Evolutionary conservation across 2,113 vertebrate species (phyloP).

Genomic region (Clarias macrocephalus): DNA sequence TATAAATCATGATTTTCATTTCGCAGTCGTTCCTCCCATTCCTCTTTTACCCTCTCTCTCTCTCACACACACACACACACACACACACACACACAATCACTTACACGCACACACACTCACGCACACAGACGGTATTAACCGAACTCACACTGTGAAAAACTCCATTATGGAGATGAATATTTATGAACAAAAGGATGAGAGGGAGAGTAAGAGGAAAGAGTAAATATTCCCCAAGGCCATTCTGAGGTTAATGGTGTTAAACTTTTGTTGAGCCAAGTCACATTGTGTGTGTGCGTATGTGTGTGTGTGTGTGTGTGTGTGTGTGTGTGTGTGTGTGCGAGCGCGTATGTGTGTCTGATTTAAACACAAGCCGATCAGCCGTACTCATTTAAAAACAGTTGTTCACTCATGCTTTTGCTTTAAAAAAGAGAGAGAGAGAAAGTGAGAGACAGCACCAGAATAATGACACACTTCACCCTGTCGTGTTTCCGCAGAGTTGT

Average conservation of each 20-base stretch:
- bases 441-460: neutral
- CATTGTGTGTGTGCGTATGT: neutral
- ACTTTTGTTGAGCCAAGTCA: conserved; percentile 56
- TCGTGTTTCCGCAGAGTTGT: conserved; percentile 22
- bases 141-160: conserved; percentile 56
- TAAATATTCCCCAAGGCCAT: conserved; percentile 53
- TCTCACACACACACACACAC: neutral
- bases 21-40: conserved; percentile 8
- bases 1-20: conserved; percentile 30
- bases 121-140: conserved; percentile 50
- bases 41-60: neutral
- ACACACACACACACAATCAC: neutral
- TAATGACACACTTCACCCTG: conserved; percentile 12
- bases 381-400: conserved; percentile 5
- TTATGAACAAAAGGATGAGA: conserved; percentile 53
- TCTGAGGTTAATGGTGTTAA: conserved; percentile 57
- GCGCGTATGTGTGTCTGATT: conserved; percentile 33
- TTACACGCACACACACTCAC: neutral
- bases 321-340: conserved; percentile 21
- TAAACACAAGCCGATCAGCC: neutral
- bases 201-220: conserved; percentile 45
- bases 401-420: neutral
- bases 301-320: conserved; percentile 36
- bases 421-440: neutral
- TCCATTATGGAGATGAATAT: conserved; percentile 58